A percentile compares a stretch with the other conserved stretches of the same genome.
These are phyloP conservation scores for Linurgus olivaceus DNA, from an alignment of 2,797 vertebrate species.

Conservation along the genomic window DNA sequence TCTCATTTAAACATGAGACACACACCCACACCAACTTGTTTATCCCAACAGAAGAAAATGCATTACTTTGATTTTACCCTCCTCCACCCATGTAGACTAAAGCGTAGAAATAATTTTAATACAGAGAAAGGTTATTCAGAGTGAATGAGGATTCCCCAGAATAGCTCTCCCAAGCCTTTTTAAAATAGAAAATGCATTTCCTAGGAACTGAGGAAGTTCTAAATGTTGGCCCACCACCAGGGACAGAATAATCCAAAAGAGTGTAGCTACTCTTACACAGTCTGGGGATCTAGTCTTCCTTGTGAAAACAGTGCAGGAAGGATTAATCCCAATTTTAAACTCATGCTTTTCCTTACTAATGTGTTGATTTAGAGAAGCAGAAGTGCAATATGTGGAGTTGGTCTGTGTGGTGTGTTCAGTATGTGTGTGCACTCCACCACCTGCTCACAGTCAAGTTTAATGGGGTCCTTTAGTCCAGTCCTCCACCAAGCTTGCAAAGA, in stretches of 20 bases:
- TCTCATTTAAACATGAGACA: background rate
- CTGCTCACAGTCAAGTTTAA: background rate
- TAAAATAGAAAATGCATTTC: constrained; percentile 1
- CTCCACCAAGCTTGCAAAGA: background rate
- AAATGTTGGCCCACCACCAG: background rate
- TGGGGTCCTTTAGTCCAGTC: background rate
- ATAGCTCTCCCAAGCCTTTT: background rate
- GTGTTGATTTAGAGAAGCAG: background rate
- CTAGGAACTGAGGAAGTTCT: background rate
- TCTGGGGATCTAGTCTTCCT: background rate
- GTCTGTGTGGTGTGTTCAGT: background rate
- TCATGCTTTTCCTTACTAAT: background rate
- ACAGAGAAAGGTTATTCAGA: background rate
- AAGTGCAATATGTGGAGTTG: background rate
- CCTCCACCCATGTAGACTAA: background rate
- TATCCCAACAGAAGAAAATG: constrained; percentile 31
- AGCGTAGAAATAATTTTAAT: background rate
- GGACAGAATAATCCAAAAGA: background rate
- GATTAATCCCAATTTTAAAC: background rate
- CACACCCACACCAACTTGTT: constrained; percentile 16
- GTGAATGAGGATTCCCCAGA: background rate
- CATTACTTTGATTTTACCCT: constrained; percentile 14
- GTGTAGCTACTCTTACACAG: background rate
- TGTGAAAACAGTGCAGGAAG: background rate
- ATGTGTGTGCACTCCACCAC: fast-evolving